phyloP scores from a whole-genome alignment of 2,888 invertebrate genomes.

The Tenthredo mesomela region DNA sequence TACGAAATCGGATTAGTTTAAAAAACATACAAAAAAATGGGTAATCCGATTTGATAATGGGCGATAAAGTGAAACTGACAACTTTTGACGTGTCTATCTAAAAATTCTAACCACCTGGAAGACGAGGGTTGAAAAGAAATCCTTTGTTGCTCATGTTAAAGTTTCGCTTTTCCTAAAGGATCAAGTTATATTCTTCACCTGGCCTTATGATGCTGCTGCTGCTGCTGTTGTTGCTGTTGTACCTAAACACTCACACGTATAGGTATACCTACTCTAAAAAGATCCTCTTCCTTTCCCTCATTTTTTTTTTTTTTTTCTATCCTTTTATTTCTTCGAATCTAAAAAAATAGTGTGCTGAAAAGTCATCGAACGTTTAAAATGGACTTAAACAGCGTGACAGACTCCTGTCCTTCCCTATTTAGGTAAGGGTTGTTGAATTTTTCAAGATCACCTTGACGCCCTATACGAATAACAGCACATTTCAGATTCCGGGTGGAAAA shows the following conservation, averaged over 20 bases:
- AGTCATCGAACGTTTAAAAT: background rate
- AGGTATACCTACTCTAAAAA: too few species aligned
- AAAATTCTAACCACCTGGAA: slow-evolving; percentile 51
- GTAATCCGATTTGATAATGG: slow-evolving; percentile 62
- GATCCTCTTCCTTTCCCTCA: background rate
- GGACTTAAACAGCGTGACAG: background rate
- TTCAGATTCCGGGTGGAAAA: too few species aligned
- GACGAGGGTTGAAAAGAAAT: slow-evolving; percentile 47
- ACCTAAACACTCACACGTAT: too few species aligned
- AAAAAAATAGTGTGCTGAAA: background rate
- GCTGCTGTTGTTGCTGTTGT: background rate
- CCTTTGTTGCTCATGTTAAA: slow-evolving; percentile 49
- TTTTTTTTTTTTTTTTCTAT: background rate
- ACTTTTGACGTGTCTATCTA: slow-evolving; percentile 56
- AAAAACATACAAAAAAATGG: slow-evolving; percentile 55
- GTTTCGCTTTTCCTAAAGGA: background rate
- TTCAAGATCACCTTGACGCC: background rate
- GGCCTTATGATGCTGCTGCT: background rate
- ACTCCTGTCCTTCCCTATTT: background rate
- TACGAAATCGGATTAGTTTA: slow-evolving; percentile 26
- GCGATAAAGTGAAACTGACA: slow-evolving; percentile 37
- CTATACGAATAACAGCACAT: too few species aligned
- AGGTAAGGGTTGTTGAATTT: background rate
- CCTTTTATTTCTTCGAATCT: background rate
- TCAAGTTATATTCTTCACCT: background rate